Evolutionary conservation across 2,113 vertebrate species (phyloP).

Genomic region (Saguinus imperator): DNA sequence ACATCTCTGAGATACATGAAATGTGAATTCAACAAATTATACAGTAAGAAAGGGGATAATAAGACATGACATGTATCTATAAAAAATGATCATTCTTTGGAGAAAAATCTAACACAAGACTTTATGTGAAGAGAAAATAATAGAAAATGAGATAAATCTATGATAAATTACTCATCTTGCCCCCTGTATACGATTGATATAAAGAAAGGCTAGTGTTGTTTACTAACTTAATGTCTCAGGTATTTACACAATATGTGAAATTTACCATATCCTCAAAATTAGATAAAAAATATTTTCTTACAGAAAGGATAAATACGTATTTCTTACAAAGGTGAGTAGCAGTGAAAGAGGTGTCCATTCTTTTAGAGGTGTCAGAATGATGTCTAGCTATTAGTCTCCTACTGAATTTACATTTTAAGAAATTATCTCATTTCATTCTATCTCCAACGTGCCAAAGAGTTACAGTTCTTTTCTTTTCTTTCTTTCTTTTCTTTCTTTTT

Average conservation of each 20-base stretch:
- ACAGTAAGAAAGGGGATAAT: not conserved
- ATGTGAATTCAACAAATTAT: not conserved
- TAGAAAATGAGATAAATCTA: not conserved
- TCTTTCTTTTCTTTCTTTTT: too few relatives aligned
- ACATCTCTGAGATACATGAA: slow-evolving; percentile 30
- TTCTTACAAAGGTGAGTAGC: not conserved
- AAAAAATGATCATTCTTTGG: not conserved
- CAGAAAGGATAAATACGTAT: not conserved
- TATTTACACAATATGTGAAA: not conserved
- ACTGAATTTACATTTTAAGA: not conserved
- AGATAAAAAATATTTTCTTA: not conserved
- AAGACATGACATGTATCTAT: not conserved
- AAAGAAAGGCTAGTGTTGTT: not conserved
- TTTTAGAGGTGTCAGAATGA: not conserved
- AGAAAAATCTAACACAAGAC: not conserved
- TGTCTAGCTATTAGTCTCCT: not conserved
- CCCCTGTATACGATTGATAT: not conserved
- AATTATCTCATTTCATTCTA: not conserved
- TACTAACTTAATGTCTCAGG: not conserved
- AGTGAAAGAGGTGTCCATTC: not conserved
- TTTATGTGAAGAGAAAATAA: not conserved
- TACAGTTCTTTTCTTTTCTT: not conserved
- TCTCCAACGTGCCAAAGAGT: not conserved
- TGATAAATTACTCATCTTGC: not conserved
- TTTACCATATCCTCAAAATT: not conserved